Base-by-base conservation (phyloP, 2,888 invertebrate genomes). In the Agriotes lineatus region DNA sequence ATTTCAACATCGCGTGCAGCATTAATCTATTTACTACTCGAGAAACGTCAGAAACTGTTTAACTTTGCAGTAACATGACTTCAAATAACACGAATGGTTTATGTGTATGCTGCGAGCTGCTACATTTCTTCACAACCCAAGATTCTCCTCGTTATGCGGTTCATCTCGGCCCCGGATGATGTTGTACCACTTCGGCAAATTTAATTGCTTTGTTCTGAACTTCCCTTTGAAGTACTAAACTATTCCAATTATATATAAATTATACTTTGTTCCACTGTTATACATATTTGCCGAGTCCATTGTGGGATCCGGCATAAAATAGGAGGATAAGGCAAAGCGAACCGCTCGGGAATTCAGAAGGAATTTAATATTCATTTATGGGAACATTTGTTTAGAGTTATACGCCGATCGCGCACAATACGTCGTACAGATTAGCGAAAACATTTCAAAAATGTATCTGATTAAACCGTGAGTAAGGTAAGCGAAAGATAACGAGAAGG, bases 1-100 rank as follows among this genome's bases (percentile, higher is more conserved):
- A 78, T 77, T 79, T 78, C 75, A 79, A 78, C 76, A 77, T 80
- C 77, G 80, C 79, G 78, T 80, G 79, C 77, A 70, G 62, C 74
- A 75, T 76, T 79, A 79, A 79, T 79, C 78, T 77, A 79, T 79
- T 79, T 79, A 76, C 76, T 78, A 74, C 76, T 76, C 76, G 76
- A 73, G 76, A 75, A 76, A 78, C 70, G 77, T 77, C 79, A 74
- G 76, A 76, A 78, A 77, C 75, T 79, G 76, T 80, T 80, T 80
- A 77, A 77, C 79, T 79, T 79, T 74, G 72, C 67, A 72, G 71
- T 72, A 75, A 73, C 76, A 71, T 72, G 73, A 75, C 76, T 74
- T 69, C 66, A 66, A 64, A 71, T 59, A 62, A 54, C 72, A 67
- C 72, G 72, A 70, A 72, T 37, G 37, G 44, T 45, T 64, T 56